Evolutionary conservation across 35 echinoderm and acorn worm species (phyloP), one percentile per base, ranked within the genome.

Genomic region (Amphiura filiformis): DNA sequence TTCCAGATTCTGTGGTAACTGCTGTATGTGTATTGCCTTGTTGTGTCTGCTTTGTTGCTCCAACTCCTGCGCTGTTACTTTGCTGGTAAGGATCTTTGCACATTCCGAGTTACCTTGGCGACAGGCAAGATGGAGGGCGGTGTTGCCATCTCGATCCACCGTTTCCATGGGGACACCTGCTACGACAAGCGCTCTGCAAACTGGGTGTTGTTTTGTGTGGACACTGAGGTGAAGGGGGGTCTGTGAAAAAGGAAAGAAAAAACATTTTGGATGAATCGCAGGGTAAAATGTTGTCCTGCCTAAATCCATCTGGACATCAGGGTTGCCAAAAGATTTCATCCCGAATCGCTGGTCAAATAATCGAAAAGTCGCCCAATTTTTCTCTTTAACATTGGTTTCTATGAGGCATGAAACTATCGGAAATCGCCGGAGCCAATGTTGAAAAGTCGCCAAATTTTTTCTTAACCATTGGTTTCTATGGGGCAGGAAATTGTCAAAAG

Each of bases 81-180:
- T n/a, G 13, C 77, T 47, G 1, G 94, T 96, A 23, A 96, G 83
- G 11, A 82, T 86, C 81, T 87, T 80, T 9, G 86, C 87, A 77
- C 94, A 96, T 17, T 80, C 90, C 4, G 79, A 41, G 39, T 82
- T 79, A 7, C 81, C 65, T 31, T 82, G 32, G 20, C 56, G 61
- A 56, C 94, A 96, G 30, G 94, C 94, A n/a, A 92, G 57, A 52
- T 92, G 94, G 32, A 96, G 94, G 13, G 94, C 90, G 22, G 90
- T 92, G 83, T 96, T 92, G 23, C 94, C 94, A 56, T 92, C 39
- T 32, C 86, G 89, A 42, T 92, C 94, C 23, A 79, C 75, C 13
- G 49, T 44, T 38, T 96, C 94, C 1, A 92, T 57, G 1, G 82
- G 83, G 0, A 89, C 94, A 2, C 86, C 86, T 23, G 86, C 94